These are phyloP conservation scores for Amphiprion percula DNA, from an alignment of 2,113 vertebrate species.

Conservation along the genomic window DNA sequence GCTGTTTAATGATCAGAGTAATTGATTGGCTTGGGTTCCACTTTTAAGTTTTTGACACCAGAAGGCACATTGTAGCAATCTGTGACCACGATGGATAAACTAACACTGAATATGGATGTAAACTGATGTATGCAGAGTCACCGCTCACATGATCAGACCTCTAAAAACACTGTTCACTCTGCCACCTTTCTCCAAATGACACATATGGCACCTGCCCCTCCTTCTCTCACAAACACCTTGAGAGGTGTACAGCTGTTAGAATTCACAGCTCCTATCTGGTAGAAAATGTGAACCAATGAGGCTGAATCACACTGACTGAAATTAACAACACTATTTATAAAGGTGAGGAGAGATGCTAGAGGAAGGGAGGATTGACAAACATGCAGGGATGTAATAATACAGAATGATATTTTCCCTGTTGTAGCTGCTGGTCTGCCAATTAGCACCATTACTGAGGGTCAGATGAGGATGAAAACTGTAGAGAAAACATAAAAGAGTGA, in stretches of 20 bases:
- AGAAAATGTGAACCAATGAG: constrained; percentile 66
- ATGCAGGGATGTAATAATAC: constrained; percentile 58
- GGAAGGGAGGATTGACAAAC: constrained; percentile 15
- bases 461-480: constrained; percentile 39
- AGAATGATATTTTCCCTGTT: constrained; percentile 55
- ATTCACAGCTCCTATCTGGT: constrained; percentile 78
- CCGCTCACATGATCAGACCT: constrained; percentile 23
- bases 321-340: constrained; percentile 85
- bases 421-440: constrained; percentile 74
- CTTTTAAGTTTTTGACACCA: constrained; percentile 64
- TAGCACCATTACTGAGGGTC: constrained; percentile 71
- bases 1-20: constrained; percentile 71
- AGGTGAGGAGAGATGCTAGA: constrained; percentile 52
- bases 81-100: constrained; percentile 17
- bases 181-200: neutral
- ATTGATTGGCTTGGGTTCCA: constrained; percentile 73
- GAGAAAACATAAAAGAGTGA: constrained; percentile 44
- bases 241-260: constrained; percentile 76
- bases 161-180: constrained; percentile 12
- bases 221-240: constrained; percentile 34
- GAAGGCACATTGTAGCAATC: constrained; percentile 42
- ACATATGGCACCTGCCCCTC: neutral
- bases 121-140: constrained; percentile 31
- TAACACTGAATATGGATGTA: constrained; percentile 31
- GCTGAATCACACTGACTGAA: constrained; percentile 80